phyloP scores from a whole-genome alignment of 2,113 vertebrate genomes.

The Pleuronectes platessa region DNA sequence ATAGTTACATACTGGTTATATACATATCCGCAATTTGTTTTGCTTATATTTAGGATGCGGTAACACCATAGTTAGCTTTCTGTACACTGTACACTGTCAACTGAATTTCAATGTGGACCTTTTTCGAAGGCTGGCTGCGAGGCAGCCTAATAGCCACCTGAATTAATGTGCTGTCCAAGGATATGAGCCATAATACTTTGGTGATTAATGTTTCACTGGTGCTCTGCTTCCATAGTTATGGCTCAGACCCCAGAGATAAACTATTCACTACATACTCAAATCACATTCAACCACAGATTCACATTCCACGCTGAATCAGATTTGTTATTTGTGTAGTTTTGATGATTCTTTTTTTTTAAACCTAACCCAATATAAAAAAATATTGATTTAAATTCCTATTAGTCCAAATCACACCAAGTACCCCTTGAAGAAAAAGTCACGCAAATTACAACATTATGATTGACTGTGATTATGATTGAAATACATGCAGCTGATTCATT shows the following conservation, averaged over 20 bases:
- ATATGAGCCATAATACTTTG: slow-evolving; percentile 83
- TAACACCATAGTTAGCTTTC: slow-evolving; percentile 67
- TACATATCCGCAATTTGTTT: slow-evolving; percentile 66
- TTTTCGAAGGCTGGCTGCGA: slow-evolving; percentile 72
- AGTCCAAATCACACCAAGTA: slow-evolving; percentile 71
- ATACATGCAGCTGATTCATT: slow-evolving; percentile 76
- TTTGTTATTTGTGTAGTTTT: slow-evolving; percentile 34
- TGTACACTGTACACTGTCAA: slow-evolving; percentile 72
- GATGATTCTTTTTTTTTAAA: neutral
- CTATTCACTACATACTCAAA: slow-evolving; percentile 69
- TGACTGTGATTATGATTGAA: slow-evolving; percentile 79
- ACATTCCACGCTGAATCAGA: slow-evolving; percentile 31
- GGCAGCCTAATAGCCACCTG: slow-evolving; percentile 80
- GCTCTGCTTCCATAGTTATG: slow-evolving; percentile 75
- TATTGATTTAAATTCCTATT: slow-evolving; percentile 68
- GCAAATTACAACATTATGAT: slow-evolving; percentile 76
- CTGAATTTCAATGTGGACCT: slow-evolving; percentile 77
- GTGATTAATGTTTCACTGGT: slow-evolving; percentile 82
- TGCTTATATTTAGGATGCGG: slow-evolving; percentile 52
- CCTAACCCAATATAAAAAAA: slow-evolving; percentile 26
- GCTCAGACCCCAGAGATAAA: slow-evolving; percentile 78
- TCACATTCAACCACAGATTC: slow-evolving; percentile 58
- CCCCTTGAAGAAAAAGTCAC: slow-evolving; percentile 78
- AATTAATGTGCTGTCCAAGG: slow-evolving; percentile 83
- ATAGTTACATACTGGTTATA: slow-evolving; percentile 45